Conservation (phyloP, 2,797 vertebrate genomes). For the Masticophis lateralis region DNA sequence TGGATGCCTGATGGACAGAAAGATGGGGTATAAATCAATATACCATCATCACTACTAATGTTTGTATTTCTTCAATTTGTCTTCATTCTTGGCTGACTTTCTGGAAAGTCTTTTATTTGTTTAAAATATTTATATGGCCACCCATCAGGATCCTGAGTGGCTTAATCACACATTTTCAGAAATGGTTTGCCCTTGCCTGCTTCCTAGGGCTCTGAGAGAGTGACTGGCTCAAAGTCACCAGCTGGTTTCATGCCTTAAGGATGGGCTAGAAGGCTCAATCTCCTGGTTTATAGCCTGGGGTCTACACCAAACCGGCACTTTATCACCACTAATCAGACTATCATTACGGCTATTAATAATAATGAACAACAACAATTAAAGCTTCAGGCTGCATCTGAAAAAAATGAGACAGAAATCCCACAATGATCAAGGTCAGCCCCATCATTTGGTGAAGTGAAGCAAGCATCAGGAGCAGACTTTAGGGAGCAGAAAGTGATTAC, state of each 20-base stretch:
- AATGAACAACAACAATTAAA: not conserved
- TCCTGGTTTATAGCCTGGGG: not conserved
- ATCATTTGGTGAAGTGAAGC: not conserved
- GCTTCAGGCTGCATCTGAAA: not conserved
- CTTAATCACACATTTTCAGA: not conserved
- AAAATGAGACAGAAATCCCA: not conserved
- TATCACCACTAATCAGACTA: not conserved
- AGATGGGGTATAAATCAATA: not conserved
- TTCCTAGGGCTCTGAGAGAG: not conserved
- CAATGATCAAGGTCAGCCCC: not conserved
- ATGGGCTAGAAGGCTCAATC: too few species aligned
- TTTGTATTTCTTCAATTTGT: not conserved
- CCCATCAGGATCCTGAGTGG: not conserved
- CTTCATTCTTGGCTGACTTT: not conserved
- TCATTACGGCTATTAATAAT: not conserved
- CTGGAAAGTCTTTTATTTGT: not conserved
- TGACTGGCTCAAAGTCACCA: not conserved
- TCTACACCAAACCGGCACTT: not conserved
- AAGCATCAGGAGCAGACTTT: not conserved
- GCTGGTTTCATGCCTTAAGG: not conserved
- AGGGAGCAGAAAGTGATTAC: not conserved
- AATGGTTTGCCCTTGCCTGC: not conserved
- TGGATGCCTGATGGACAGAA: not conserved
- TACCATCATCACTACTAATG: not conserved
- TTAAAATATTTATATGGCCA: not conserved